These are phyloP conservation scores for Apodemia mormo DNA, from an alignment of 2,888 invertebrate species.

Conservation along the genomic window DNA sequence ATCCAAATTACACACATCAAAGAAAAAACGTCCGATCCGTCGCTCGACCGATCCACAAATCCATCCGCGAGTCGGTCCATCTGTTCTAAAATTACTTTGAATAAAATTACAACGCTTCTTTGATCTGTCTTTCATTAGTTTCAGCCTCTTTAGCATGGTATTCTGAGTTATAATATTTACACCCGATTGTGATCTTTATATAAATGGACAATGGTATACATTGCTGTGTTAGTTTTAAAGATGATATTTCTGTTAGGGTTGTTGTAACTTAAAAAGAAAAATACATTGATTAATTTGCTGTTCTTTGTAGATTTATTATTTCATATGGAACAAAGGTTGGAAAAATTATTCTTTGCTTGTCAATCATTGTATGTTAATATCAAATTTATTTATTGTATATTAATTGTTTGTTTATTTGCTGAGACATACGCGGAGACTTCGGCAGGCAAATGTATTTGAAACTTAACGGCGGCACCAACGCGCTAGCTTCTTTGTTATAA, in stretches of 20 bases:
- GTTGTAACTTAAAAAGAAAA: slow-evolving; percentile 7
- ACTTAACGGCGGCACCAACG: no score
- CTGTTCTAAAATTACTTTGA: slow-evolving; percentile 49
- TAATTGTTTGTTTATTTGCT: no score
- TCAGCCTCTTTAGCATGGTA: slow-evolving; percentile 39
- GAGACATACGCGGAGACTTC: no score
- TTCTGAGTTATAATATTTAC: slow-evolving; percentile 10
- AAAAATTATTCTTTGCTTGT: no score
- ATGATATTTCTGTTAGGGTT: background rate
- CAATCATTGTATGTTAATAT: no score
- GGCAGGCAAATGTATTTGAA: no score
- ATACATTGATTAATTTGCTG: background rate
- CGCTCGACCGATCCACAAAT: slow-evolving; percentile 40
- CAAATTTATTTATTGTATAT: no score
- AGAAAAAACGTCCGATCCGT: slow-evolving; percentile 20
- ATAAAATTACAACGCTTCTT: slow-evolving; percentile 46
- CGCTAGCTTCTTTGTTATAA: no score
- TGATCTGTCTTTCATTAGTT: slow-evolving; percentile 43
- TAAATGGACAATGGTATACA: background rate
- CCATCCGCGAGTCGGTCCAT: slow-evolving; percentile 39
- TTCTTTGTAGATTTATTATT: slow-evolving; percentile 12
- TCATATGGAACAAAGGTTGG: background rate
- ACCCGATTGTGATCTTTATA: slow-evolving; percentile 15
- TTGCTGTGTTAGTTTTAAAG: background rate
- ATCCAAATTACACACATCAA: slow-evolving; percentile 32